Evolutionary conservation across 2,113 vertebrate genomes (phyloP), one percentile per base, ranked within the genome.

Genomic region (Apeltes quadracus): DNA sequence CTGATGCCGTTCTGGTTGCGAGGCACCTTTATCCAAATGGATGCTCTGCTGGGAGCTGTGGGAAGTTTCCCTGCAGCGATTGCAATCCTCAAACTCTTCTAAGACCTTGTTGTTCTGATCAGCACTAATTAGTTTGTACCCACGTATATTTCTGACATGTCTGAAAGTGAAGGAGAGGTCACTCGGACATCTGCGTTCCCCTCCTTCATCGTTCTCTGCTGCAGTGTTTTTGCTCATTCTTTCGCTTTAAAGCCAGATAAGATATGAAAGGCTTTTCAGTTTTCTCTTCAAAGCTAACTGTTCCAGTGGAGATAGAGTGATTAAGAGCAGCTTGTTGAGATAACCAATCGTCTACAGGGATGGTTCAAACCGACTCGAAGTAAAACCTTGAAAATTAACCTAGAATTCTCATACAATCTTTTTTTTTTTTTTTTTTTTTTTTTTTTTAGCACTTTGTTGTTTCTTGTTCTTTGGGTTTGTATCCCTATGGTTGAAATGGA

Each of bases 1-100:
- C 53, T 1, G 12, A 3, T 13, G 18, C 34, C 62, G 51, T 69
- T 71, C 57, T 61, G 67, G 62, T 61, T 76, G 63, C 58, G 23
- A 68, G 74, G 53, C 67, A 72, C 54, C 80, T 83, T 78, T 46
- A 81, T 76, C 56, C 38, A 50, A 67, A 81, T 57, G 39, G 41
- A 13, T 9, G 41, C 25, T 84, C 72, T 64, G 18, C 61, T 34
- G 75, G 75, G 78, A 86, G 54, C 41, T 4, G 44, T 75, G 39
- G 4, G 22, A 69, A 59, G 61, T 38, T 72, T 66, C 68, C 39
- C 58, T 61, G 74, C 48, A 48, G 41, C 46, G 68, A 79, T 46
- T 62, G 48, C 48, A 62, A 54, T 53, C 44, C 70, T 69, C 46
- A 22, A 65, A 76, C 39, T 61, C 25, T 15, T 68, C 64, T 5